Evolutionary conservation across 2,888 invertebrate species (phyloP).

Genomic region (Trichopria drosophilae): DNA sequence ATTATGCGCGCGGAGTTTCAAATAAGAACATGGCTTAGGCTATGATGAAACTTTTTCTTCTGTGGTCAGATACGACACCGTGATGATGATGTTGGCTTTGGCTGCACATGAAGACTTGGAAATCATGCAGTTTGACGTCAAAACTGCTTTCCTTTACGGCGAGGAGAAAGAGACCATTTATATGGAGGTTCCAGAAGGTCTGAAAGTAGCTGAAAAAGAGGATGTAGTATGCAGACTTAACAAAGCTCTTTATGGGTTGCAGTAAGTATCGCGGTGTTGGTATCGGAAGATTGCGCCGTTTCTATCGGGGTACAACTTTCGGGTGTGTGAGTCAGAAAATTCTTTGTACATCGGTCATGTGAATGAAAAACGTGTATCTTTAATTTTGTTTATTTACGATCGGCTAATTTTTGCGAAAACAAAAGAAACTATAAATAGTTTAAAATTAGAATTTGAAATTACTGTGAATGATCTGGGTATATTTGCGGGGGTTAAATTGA

Average conservation of each 20-base stretch:
- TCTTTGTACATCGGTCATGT: too few relatives aligned
- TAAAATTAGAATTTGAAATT: too few relatives aligned
- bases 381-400: too few relatives aligned
- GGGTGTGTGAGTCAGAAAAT: too few relatives aligned
- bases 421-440: too few relatives aligned
- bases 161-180: slow-evolving; percentile 24
- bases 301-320: too few relatives aligned
- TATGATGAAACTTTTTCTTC: slow-evolving; percentile 28
- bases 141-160: slow-evolving; percentile 15
- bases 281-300: slow-evolving; percentile 32
- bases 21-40: slow-evolving; percentile 24
- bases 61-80: slow-evolving; percentile 30
- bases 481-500: too few relatives aligned
- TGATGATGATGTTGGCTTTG: slow-evolving; percentile 27
- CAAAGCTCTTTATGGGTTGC: slow-evolving; percentile 37
- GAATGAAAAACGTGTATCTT: too few relatives aligned
- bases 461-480: too few relatives aligned
- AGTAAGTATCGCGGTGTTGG: slow-evolving; percentile 37
- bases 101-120: slow-evolving; percentile 26
- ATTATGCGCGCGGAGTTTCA: slow-evolving; percentile 30
- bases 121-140: slow-evolving; percentile 21
- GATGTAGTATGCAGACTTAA: slow-evolving; percentile 32
- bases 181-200: slow-evolving; percentile 30
- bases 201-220: slow-evolving; percentile 21
- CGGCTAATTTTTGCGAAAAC: too few relatives aligned